Evolutionary conservation across 2,113 vertebrate genomes (phyloP), one percentile per base, ranked within the genome.

Genomic region (Ahaetulla prasina): DNA sequence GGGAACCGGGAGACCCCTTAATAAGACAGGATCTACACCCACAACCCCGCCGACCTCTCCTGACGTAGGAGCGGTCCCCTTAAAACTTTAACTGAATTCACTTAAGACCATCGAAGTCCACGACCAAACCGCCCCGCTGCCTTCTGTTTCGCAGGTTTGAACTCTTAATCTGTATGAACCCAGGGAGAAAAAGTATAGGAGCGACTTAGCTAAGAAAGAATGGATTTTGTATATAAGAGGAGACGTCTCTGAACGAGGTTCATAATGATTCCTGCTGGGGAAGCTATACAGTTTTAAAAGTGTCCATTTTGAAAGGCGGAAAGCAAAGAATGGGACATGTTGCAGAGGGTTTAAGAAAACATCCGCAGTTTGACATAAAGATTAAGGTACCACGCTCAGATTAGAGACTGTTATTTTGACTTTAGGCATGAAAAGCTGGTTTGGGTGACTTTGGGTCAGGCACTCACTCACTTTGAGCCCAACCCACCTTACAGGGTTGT

Each of bases 291-390:
- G 3, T 93, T 12, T 60, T 25, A 3, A 1, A 30, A 10, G 11
- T 8, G 22, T 27, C 20, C 74, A n/a, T 90, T 16, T 23, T 35
- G 6, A 90, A 27, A n/a, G 45, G 52, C 14, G 85, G 35, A 23
- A 50, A 89, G 0, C 22, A 47, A 55, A 85, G 49, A 55, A 89
- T 52, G 5, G 22, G 53, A 25, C 45, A 12, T 27, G 57, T 3
- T 74, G 30, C 7, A 63, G 43, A 35, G 25, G 8, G 89, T 53
- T 87, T 87, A 55, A 74, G 54, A 10, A 8, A 2, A n/a, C 30
- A 18, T 2, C 5, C 4, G 2, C 12, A 6, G 63, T 7, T 18
- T 7, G 63, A 35, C 6, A 2, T n/a, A 16, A n/a, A 1, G 12
- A 4, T 35, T 68, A 68, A 68, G 63, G 30, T 68, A 68, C 30